Evolutionary conservation across 2,113 vertebrate species (phyloP), one percentile per base, ranked within the genome.

Genomic region (Bettongia penicillata): DNA sequence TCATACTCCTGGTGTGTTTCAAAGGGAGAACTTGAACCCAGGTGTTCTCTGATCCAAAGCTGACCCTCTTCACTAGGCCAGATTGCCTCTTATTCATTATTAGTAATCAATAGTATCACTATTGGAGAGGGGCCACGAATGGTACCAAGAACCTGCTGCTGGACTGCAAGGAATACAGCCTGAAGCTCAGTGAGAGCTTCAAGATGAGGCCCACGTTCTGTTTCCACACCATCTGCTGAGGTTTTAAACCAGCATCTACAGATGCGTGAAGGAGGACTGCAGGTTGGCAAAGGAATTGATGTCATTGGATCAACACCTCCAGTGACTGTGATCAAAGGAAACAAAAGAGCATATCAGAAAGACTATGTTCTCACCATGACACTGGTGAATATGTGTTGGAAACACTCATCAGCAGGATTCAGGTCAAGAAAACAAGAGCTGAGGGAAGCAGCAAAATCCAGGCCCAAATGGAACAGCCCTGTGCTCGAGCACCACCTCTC

Each of bases 381-480:
- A 99, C 99, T 0, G 99, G 99, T 2, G 99, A 99, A 53, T 99
- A 99, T 26, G 98, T 99, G 28, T 98, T 99, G 98, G 99, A 99
- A 68, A 99, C 99, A 96, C 99, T 99, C 93, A 99, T 99, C 98
- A 99, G 99, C 99, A 99, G 99, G 98, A 99, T 99, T 97, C 99
- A 99, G 97, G 99, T 99, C 95, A 99, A 99, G 99, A 99, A 99
- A 97, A 99, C 99, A 95, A 99, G 99, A 99, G 99, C 99, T 51
- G 99, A 99, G 97, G 99, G 99, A 96, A 99, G 99, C 98, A 99
- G 99, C 98, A 99, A 99, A 98, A 99, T 99, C 97, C 99, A 99
- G 95, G 99, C 99, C 53, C 99, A 99, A 25, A 99, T 99, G 96
- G 99, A 99, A 95, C 99, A 99, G 95, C 12, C 12, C 61, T 10